A percentile compares a stretch with the other conserved stretches of the same genome.
Conservation (phyloP, 92 coral and sea anemone species). For the Porites rus region DNA sequence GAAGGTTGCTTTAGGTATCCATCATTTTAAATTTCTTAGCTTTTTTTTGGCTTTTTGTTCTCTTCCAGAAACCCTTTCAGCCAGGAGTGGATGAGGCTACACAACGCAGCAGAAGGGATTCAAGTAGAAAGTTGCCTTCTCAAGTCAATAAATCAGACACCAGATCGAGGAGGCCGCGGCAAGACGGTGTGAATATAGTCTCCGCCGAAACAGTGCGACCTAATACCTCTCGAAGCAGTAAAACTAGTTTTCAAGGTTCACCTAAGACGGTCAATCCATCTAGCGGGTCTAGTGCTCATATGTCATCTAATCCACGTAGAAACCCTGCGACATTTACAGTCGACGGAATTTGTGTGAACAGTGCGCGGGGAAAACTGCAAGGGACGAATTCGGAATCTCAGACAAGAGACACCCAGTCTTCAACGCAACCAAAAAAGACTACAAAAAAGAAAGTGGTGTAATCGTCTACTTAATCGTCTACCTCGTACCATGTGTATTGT, state of each 20-base stretch:
- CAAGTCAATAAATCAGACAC: slow-evolving; percentile 7
- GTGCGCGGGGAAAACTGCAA: slow-evolving; percentile 1
- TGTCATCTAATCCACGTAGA: slow-evolving; percentile 21
- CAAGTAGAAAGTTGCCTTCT: neutral
- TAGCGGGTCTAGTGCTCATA: neutral
- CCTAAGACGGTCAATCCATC: neutral
- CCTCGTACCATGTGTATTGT: too few relatives aligned
- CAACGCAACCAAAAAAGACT: neutral
- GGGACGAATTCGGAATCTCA: slow-evolving; percentile 16
- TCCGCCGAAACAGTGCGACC: neutral
- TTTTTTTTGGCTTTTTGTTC: neutral
- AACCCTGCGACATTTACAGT: slow-evolving; percentile 15
- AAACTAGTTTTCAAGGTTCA: neutral
- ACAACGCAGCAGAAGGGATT: neutral
- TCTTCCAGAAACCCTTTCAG: slow-evolving; percentile 8
- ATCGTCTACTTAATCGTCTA: neutral
- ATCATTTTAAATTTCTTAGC: too few relatives aligned
- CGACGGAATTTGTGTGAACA: neutral
- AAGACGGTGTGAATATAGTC: neutral
- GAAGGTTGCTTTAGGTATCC: neutral
- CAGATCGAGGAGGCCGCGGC: neutral
- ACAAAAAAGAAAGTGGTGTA: slow-evolving; percentile 37
- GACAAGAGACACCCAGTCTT: slow-evolving; percentile 1
- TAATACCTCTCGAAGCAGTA: neutral
- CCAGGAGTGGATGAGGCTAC: neutral